phyloP scores from a whole-genome alignment of 53 echinoderm and acorn worm genomes.

The Arbacia lixula region DNA sequence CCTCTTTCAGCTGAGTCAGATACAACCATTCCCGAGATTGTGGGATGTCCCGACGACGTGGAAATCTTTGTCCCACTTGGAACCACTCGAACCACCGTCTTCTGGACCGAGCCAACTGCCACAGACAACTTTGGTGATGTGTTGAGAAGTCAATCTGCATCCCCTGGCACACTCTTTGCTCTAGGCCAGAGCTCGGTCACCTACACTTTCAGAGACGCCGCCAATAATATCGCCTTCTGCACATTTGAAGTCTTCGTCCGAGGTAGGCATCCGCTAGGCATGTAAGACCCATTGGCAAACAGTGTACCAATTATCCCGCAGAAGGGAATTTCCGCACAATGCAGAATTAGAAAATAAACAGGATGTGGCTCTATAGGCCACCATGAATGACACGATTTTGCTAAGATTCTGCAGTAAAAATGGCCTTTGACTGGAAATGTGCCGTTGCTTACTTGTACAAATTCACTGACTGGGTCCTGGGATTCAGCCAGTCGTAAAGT shows the following conservation, averaged over 20 bases:
- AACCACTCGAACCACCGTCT: slow-evolving; percentile 36
- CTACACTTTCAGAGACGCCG: slow-evolving; percentile 64
- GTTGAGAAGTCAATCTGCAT: not conserved
- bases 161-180: slow-evolving; percentile 38
- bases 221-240: slow-evolving; percentile 64
- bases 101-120: slow-evolving; percentile 62
- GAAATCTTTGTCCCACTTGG: slow-evolving; percentile 13
- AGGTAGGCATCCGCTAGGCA: slow-evolving; percentile 48
- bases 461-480: too few species aligned
- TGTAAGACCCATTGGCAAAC: not conserved
- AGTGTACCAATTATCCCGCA: not conserved
- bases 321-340: not conserved
- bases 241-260: slow-evolving; percentile 60
- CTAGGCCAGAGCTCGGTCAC: slow-evolving; percentile 57
- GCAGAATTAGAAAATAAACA: not conserved
- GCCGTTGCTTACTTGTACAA: too few species aligned
- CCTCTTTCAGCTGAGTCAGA: slow-evolving; percentile 38
- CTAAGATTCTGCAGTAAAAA: too few species aligned
- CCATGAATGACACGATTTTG: too few species aligned
- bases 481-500: too few species aligned
- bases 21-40: slow-evolving; percentile 50
- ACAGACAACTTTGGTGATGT: slow-evolving; percentile 53
- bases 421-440: too few species aligned
- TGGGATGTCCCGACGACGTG: slow-evolving; percentile 53
- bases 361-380: too few species aligned